phyloP scores from a whole-genome alignment of 2,888 invertebrate genomes.

The Chalcosyrphus nemorum region DNA sequence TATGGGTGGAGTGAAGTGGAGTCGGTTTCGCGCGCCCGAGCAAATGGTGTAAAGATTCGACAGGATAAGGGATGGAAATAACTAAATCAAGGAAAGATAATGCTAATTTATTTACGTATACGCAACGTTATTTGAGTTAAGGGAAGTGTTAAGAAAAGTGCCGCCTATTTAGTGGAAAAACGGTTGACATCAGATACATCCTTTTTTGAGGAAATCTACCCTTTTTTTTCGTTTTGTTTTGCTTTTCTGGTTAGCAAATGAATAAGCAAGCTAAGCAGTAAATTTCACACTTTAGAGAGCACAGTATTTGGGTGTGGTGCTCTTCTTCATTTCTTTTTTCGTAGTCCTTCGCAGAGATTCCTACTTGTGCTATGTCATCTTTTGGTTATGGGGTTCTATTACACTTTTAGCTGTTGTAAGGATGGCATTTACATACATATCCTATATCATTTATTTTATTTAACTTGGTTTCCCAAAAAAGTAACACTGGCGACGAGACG shows the following conservation, averaged over 20 bases:
- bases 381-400: neutral
- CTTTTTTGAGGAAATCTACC: neutral
- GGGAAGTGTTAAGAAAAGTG: neutral
- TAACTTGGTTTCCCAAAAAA: neutral
- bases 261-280: neutral
- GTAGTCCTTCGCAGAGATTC: neutral
- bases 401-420: neutral
- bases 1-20: neutral
- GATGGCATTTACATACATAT: neutral
- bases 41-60: neutral
- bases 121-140: neutral
- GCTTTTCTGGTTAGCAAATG: too few species aligned
- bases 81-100: conserved; percentile 30
- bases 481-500: neutral
- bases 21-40: neutral
- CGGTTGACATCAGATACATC: neutral
- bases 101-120: conserved; percentile 24
- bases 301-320: neutral
- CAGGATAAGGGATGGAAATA: conserved; percentile 10
- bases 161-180: neutral
- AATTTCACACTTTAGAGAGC: neutral
- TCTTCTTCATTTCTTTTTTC: neutral
- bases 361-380: neutral
- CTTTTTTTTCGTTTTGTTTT: neutral
- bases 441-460: neutral